Percentiles rank a stretch among this genome's conserved stretches.
Evolutionary conservation across 2,797 vertebrate species (phyloP).

Genomic region (Gadopsis marmoratus): DNA sequence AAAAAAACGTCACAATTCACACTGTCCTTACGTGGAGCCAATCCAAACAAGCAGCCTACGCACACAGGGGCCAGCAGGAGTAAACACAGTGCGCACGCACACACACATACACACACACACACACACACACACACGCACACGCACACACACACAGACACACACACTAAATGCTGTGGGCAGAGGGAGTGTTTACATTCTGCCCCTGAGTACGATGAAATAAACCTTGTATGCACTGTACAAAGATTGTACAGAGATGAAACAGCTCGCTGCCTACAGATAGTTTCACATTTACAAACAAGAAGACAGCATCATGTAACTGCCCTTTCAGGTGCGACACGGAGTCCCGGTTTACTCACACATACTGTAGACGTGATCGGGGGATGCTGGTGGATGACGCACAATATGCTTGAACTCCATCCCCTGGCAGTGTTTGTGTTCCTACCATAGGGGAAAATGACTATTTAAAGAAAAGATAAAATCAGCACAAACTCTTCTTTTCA

Average conservation of each 20-base stretch:
- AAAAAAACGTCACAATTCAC: constrained; percentile 60
- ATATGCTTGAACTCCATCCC: neutral
- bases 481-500: constrained; percentile 29
- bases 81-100: constrained; percentile 41
- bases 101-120: constrained; percentile 37
- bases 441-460: constrained; percentile 5
- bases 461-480: constrained; percentile 33
- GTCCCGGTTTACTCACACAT: constrained; percentile 27
- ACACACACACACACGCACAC: constrained; percentile 27
- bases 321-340: constrained; percentile 34
- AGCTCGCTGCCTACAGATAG: constrained; percentile 46
- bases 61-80: constrained; percentile 31
- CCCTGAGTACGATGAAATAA: constrained; percentile 54
- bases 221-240: constrained; percentile 47
- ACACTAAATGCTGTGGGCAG: constrained; percentile 47
- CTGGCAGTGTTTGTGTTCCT: constrained; percentile 15
- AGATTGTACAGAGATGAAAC: constrained; percentile 58
- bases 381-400: constrained; percentile 47
- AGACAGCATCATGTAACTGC: constrained; percentile 25
- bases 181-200: constrained; percentile 70
- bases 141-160: constrained; percentile 39
- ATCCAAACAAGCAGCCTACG: constrained; percentile 67
- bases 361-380: constrained; percentile 28
- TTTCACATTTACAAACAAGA: constrained; percentile 71
- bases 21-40: constrained; percentile 52